These are phyloP conservation scores for Nomada fucata DNA, from an alignment of 2,888 invertebrate species.

Conservation along the genomic window DNA sequence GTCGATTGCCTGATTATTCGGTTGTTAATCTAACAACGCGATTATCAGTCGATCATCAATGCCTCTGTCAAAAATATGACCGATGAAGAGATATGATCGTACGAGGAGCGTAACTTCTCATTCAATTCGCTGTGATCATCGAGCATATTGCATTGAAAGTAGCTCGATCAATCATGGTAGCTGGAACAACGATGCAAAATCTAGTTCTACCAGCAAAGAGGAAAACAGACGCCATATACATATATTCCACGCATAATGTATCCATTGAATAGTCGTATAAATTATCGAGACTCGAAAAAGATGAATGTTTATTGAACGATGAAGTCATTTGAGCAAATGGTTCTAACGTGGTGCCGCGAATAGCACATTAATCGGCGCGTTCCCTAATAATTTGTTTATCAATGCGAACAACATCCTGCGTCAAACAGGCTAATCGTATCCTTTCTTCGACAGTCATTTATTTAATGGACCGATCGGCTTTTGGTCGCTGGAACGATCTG, in stretches of 20 bases:
- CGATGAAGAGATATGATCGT: not conserved
- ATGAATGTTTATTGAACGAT: not conserved
- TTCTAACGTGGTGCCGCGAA: not conserved
- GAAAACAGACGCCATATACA: not conserved
- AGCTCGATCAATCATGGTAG: not conserved
- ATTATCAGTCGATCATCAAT: conserved; percentile 18
- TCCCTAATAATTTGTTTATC: not conserved
- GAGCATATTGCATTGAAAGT: not conserved
- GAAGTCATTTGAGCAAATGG: conserved; percentile 2
- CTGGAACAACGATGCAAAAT: not conserved
- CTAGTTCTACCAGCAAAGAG: not conserved
- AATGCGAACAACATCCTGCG: not conserved
- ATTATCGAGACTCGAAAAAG: not conserved
- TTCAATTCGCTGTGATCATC: not conserved
- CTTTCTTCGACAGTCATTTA: conserved; percentile 23
- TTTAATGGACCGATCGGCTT: conserved; percentile 25
- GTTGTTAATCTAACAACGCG: conserved; percentile 14
- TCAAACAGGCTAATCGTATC: conserved; percentile 19
- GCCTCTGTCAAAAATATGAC: conserved; percentile 24
- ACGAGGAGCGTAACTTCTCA: not conserved
- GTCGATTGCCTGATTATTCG: conserved; percentile 22
- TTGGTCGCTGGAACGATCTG: conserved; percentile 36
- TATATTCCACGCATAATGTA: not conserved
- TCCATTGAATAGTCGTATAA: not conserved
- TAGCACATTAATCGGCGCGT: conserved; percentile 10